A percentile compares a stretch with the other conserved stretches of the same genome.
Conservation (phyloP, 2,113 vertebrate genomes). For the Cheirogaleus medius region DNA sequence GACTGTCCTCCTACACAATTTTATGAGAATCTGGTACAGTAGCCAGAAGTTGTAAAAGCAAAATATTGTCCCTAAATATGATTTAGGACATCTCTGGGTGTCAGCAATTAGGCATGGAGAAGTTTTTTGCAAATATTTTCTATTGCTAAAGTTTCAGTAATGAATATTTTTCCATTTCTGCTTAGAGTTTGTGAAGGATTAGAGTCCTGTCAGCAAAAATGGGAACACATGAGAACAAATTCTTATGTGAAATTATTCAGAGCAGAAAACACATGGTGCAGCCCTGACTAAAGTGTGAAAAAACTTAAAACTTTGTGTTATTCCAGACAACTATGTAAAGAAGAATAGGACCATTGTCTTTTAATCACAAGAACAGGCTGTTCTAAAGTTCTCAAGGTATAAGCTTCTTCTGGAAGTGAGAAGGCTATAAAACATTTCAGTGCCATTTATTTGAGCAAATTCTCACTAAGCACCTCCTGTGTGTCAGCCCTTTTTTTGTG, state of each 20-base stretch:
- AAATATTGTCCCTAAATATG: background rate
- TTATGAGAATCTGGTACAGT: background rate
- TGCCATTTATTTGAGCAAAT: slow-evolving; percentile 22
- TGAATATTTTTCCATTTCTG: background rate
- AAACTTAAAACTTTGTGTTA: background rate
- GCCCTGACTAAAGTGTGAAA: background rate
- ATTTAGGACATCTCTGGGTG: background rate
- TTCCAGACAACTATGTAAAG: background rate
- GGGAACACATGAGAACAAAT: background rate
- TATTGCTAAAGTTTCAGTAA: background rate
- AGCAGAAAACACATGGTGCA: background rate
- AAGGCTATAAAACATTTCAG: slow-evolving; percentile 21
- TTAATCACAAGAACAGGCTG: background rate
- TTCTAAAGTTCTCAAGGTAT: background rate
- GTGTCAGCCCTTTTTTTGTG: background rate
- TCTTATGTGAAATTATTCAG: background rate
- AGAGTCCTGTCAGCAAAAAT: background rate
- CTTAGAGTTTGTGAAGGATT: background rate
- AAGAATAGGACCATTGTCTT: background rate
- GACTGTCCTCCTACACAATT: background rate
- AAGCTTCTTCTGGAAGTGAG: background rate
- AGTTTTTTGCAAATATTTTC: background rate
- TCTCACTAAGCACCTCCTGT: background rate
- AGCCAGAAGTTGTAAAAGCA: background rate
- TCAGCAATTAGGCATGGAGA: background rate